Conservation (phyloP, 2,888 invertebrate species). For the Malthinus seriepunctatus region DNA sequence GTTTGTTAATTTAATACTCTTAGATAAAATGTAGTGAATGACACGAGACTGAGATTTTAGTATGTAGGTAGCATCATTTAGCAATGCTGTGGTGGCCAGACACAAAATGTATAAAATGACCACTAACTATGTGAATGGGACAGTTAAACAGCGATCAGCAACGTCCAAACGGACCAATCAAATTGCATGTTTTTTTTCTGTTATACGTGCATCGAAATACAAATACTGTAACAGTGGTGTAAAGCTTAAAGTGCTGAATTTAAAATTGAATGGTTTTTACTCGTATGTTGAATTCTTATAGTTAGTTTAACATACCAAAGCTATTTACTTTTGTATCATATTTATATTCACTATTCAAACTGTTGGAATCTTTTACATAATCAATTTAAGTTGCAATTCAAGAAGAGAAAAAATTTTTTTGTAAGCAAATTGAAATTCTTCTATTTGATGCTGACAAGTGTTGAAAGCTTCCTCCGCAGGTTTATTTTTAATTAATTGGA, state of each 20-base stretch:
- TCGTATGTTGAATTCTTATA: slow-evolving; percentile 29
- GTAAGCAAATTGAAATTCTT: too few relatives aligned
- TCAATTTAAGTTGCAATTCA: too few relatives aligned
- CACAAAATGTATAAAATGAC: slow-evolving; percentile 40
- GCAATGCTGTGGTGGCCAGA: slow-evolving; percentile 37
- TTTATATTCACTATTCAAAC: slow-evolving; percentile 3
- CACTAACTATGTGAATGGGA: slow-evolving; percentile 43
- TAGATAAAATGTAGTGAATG: slow-evolving; percentile 14
- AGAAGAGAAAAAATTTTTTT: too few relatives aligned
- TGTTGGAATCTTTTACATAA: too few relatives aligned
- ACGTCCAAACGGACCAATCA: slow-evolving; percentile 45
- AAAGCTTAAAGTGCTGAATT: slow-evolving; percentile 31
- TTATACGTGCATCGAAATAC: slow-evolving; percentile 40
- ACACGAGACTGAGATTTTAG: slow-evolving; percentile 20
- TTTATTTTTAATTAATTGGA: too few relatives aligned
- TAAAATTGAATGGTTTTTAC: slow-evolving; percentile 31
- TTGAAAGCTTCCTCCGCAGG: too few relatives aligned
- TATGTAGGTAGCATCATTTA: slow-evolving; percentile 36
- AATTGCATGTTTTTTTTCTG: slow-evolving; percentile 43
- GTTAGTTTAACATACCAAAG: slow-evolving; percentile 26
- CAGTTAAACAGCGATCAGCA: slow-evolving; percentile 46
- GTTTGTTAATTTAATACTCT: slow-evolving; percentile 5
- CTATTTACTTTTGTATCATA: slow-evolving; percentile 20
- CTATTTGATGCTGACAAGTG: too few relatives aligned
- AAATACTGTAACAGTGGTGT: slow-evolving; percentile 33